phyloP scores from a whole-genome alignment of 2,888 invertebrate species.

The Orchestes rusci region DNA sequence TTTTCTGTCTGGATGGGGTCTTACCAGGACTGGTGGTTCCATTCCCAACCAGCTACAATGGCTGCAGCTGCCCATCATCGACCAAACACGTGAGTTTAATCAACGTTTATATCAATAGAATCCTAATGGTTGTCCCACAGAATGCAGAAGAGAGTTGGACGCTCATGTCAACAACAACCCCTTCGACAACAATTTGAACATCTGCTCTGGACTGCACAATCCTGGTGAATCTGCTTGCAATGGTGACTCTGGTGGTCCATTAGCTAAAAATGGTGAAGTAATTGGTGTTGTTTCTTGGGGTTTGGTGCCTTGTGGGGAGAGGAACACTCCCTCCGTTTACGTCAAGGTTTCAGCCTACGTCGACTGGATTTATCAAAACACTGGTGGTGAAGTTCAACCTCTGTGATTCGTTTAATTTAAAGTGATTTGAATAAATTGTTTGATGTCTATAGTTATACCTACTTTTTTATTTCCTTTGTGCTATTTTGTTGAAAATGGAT shows the following conservation, averaged over 20 bases:
- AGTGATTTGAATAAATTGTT: too few relatives aligned
- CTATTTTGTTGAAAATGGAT: too few relatives aligned
- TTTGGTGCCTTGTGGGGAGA: conserved; percentile 47
- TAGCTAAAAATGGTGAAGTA: conserved; percentile 35
- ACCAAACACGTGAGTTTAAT: too few relatives aligned
- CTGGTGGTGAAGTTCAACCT: conserved; percentile 13
- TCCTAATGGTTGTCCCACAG: too few relatives aligned
- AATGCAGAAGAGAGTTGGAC: conserved; percentile 31
- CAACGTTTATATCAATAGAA: too few relatives aligned
- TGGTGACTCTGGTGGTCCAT: conserved; percentile 52
- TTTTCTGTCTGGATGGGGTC: conserved; percentile 11
- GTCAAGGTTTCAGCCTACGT: conserved; percentile 48
- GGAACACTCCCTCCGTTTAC: conserved; percentile 49
- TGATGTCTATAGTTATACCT: too few relatives aligned
- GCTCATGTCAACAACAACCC: conserved; percentile 14
- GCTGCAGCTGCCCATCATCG: conserved; percentile 6
- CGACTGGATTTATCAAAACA: conserved; percentile 28
- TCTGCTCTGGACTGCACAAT: conserved; percentile 48
- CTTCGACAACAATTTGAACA: conserved; percentile 42
- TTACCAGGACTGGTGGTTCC: conserved; percentile 2
- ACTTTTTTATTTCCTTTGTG: too few relatives aligned
- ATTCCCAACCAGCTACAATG: conserved; percentile 6
- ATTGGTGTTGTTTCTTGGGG: conserved; percentile 54
- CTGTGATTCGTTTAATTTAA: too few relatives aligned
- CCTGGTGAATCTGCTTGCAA: conserved; percentile 50